Conservation (phyloP, 2,888 invertebrate genomes). For the Neoscelio sp. region DNA sequence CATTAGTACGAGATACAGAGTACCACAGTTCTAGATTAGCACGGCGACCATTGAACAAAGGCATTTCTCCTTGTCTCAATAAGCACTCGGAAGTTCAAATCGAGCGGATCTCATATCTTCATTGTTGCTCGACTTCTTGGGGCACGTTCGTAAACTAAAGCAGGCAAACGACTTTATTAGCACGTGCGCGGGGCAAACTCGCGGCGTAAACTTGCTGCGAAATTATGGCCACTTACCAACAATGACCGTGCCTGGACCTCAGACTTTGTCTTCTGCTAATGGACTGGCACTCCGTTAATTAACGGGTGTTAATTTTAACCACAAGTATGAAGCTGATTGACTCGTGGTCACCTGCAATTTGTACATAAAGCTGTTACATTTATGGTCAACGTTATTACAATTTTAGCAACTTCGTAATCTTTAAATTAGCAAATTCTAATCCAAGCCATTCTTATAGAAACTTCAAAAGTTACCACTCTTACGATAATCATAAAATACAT, state of each 20-base stretch:
- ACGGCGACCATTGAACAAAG: slow-evolving; percentile 61
- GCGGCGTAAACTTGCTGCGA: slow-evolving; percentile 67
- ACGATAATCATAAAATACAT: too few species aligned
- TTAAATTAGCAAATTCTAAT: not conserved
- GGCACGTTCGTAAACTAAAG: slow-evolving; percentile 60
- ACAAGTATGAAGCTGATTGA: slow-evolving; percentile 50
- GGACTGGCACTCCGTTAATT: slow-evolving; percentile 79
- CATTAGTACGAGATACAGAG: slow-evolving; percentile 57
- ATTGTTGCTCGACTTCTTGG: slow-evolving; percentile 63
- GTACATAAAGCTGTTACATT: slow-evolving; percentile 47
- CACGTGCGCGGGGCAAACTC: slow-evolving; percentile 66
- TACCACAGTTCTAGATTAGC: slow-evolving; percentile 58
- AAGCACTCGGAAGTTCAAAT: slow-evolving; percentile 58
- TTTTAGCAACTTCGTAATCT: not conserved
- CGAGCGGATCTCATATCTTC: slow-evolving; percentile 51
- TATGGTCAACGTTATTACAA: not conserved
- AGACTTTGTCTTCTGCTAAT: slow-evolving; percentile 77
- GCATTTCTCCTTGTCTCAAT: slow-evolving; percentile 58
- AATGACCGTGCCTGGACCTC: slow-evolving; percentile 69
- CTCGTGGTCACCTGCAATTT: slow-evolving; percentile 35
- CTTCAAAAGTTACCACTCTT: too few species aligned
- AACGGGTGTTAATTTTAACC: slow-evolving; percentile 77
- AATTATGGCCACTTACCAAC: slow-evolving; percentile 75
- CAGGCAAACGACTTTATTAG: slow-evolving; percentile 68
- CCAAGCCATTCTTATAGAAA: too few species aligned